Conservation (phyloP, 2,888 invertebrate species). For the Thymelicus acteon region DNA sequence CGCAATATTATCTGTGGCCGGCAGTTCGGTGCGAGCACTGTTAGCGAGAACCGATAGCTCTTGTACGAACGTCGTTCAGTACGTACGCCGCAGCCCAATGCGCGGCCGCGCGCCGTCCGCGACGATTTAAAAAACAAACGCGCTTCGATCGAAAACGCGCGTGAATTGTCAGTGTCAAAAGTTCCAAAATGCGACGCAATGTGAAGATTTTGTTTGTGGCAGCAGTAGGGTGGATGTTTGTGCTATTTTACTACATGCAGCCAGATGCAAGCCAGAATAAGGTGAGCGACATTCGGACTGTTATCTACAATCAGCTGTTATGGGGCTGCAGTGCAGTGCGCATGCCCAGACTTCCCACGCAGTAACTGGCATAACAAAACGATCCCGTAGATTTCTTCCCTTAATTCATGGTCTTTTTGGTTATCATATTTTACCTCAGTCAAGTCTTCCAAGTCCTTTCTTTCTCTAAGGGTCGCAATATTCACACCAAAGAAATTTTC, state of each 20-base stretch:
- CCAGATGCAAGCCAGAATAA: conserved; percentile 70
- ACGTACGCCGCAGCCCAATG: conserved; percentile 68
- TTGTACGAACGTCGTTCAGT: conserved; percentile 55
- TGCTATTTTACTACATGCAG: conserved; percentile 78
- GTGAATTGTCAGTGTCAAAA: conserved; percentile 44
- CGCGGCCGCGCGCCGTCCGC: conserved; percentile 80
- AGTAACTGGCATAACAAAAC: conserved; percentile 51
- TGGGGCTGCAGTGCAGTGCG: conserved; percentile 57
- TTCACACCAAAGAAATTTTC: no score
- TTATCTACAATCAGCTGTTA: conserved; percentile 55
- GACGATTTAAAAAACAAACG: conserved; percentile 50
- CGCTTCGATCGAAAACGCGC: conserved; percentile 45
- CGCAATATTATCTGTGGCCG: conserved; percentile 52
- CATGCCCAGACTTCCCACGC: conserved; percentile 56
- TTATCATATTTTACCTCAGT: background rate
- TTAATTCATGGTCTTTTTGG: background rate
- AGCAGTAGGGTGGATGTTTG: conserved; percentile 76
- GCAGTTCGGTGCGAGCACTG: conserved; percentile 39
- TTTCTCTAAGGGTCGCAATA: background rate
- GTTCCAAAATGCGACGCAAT: conserved; percentile 71
- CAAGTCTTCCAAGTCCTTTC: background rate
- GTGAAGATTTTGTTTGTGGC: conserved; percentile 74
- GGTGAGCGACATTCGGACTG: conserved; percentile 52
- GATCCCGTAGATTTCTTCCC: background rate
- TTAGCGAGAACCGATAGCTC: conserved; percentile 42